Conservation (phyloP, 2,113 vertebrate species). For the Dasypus novemcinctus region DNA sequence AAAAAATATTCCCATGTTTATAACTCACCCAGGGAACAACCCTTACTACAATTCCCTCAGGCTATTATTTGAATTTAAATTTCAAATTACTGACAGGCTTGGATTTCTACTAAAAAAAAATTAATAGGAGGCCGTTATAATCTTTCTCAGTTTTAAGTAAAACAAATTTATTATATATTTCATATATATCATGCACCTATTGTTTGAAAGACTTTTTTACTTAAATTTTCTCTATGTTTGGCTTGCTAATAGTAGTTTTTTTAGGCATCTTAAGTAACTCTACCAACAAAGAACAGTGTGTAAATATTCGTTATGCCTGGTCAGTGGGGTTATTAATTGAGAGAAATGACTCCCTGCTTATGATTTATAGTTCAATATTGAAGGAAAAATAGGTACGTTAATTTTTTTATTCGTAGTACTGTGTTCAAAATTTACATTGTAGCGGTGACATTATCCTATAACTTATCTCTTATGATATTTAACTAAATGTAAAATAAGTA, state of each 20-base stretch:
- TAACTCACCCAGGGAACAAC: constrained; percentile 48
- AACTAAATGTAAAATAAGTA: constrained; percentile 26
- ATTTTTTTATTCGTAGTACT: background rate
- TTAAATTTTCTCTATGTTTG: constrained; percentile 42
- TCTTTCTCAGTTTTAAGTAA: constrained; percentile 65
- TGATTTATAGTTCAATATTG: constrained; percentile 32
- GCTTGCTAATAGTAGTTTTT: constrained; percentile 63
- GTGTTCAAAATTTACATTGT: constrained; percentile 17
- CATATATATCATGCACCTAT: constrained; percentile 58
- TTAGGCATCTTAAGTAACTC: constrained; percentile 54
- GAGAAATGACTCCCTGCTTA: background rate
- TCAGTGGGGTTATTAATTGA: constrained; percentile 54
- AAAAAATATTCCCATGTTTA: constrained; percentile 72
- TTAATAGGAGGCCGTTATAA: constrained; percentile 16
- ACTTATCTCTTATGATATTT: background rate
- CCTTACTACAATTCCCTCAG: constrained; percentile 65
- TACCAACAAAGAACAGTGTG: constrained; percentile 42
- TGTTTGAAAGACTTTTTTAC: constrained; percentile 12
- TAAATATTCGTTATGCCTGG: constrained; percentile 40
- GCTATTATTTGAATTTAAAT: constrained; percentile 75
- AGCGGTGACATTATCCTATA: constrained; percentile 18
- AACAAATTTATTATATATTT: constrained; percentile 61
- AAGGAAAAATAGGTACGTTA: background rate
- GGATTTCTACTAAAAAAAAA: constrained; percentile 71
- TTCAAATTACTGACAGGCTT: constrained; percentile 69